Evolutionary conservation across 2,113 vertebrate genomes (phyloP).

Genomic region (Nothobranchius kuhntae): DNA sequence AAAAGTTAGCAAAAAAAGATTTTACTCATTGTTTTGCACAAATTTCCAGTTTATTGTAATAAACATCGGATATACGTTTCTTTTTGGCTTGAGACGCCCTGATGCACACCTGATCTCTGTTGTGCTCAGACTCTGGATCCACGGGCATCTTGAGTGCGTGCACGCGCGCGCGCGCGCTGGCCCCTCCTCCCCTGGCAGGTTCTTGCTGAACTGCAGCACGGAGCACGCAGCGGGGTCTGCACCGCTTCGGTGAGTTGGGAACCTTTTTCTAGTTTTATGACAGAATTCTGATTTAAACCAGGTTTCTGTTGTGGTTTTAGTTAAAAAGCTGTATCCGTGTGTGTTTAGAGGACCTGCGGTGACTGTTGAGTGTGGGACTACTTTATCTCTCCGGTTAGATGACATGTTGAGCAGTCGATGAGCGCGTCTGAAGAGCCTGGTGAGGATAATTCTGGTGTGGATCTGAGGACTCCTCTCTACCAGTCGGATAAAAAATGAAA

Average conservation of each 20-base stretch:
- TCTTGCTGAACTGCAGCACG: constrained; percentile 56
- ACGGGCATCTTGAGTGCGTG: too few relatives aligned
- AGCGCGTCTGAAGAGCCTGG: constrained; percentile 62
- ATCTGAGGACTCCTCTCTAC: constrained; percentile 42
- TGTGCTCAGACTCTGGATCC: not conserved
- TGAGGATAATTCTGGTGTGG: constrained; percentile 50
- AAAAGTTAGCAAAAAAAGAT: too few relatives aligned
- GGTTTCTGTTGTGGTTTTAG: not conserved
- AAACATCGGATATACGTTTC: too few relatives aligned
- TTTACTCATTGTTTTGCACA: too few relatives aligned
- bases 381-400: constrained; percentile 63
- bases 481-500: constrained; percentile 66
- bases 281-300: not conserved
- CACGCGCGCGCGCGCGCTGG: not conserved
- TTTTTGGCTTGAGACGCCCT: too few relatives aligned
- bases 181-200: constrained; percentile 53
- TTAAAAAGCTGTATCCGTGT: not conserved
- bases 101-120: not conserved
- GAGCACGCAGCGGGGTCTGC: constrained; percentile 65
- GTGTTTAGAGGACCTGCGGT: not conserved
- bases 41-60: too few relatives aligned
- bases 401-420: constrained; percentile 71
- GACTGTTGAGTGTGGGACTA: constrained; percentile 35
- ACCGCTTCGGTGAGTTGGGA: constrained; percentile 74
- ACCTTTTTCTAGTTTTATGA: constrained; percentile 19